Base-by-base conservation (phyloP, 2,888 invertebrate species). In the Cyclophora punctaria region DNA sequence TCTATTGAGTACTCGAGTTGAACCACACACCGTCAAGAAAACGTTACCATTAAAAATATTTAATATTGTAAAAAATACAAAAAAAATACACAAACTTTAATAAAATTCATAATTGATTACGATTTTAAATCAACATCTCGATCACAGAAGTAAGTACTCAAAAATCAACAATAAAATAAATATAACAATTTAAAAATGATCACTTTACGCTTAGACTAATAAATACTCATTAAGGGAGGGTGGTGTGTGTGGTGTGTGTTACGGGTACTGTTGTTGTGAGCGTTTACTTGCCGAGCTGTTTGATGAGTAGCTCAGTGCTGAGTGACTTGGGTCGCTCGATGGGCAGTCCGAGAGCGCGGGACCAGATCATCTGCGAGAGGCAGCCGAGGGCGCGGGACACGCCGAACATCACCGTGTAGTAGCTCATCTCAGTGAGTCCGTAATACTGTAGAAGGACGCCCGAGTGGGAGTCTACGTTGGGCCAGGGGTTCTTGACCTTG, bases 401-500 rank as follows among this genome's bases (percentile, higher is more conserved):
- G 55, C 96, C 97, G 83, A 97, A 97, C 81, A 97, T 90, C 40
- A 97, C 97, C 33, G 97, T 97, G 91, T 97, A 97, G 90, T 95
- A 97, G 87, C 93, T 95, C 95, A 96, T 96, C 89, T 97, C 96
- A 70, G 92, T 95, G 89, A 97, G 90, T 53, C 96, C 96, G 80
- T 95, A 96, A 92, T 96, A 94, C 94, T 95, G 90, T 64, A 97
- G 90, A 47, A 97, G 91, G 47, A 96, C 97, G 62, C 98, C 98
- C 60, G 97, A 97, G 89, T 98, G 98, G 34, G 98, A 97, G 88
- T 98, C 98, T 65, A 98, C 98, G 80, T 98, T 98, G 62, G 98
- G 98, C 98, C 98, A 98, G 57, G 98, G 98, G 91, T 98, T 98
- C 92, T 97, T 96, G 54, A 97, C 97, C 88, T 98, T 98, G 73